Conservation (phyloP, 2,888 invertebrate genomes). For the Strigamia crassipes region DNA sequence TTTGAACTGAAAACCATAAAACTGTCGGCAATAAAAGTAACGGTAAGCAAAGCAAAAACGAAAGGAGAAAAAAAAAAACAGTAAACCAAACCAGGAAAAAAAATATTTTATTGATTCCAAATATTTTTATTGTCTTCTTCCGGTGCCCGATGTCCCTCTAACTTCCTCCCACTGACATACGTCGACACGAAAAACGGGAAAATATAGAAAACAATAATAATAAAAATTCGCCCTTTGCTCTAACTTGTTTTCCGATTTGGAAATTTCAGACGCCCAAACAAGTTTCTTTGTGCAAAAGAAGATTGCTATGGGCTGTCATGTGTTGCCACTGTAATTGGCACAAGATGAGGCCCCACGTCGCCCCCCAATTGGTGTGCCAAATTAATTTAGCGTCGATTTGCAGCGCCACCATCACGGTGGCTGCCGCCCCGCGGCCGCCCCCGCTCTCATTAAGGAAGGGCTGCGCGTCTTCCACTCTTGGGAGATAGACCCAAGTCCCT, state of each 20-base stretch:
- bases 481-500: constrained; percentile 37
- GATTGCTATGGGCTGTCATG: constrained; percentile 41
- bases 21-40: background rate
- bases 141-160: background rate
- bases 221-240: background rate
- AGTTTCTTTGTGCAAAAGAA: constrained; percentile 35
- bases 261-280: constrained; percentile 18
- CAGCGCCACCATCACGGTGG: constrained; percentile 29
- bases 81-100: background rate
- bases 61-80: background rate
- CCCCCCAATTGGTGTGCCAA: constrained; percentile 41
- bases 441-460: constrained; percentile 40
- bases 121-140: constrained; percentile 6
- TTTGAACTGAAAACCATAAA: background rate
- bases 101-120: constrained; percentile 17
- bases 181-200: background rate
- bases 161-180: background rate
- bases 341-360: constrained; percentile 41
- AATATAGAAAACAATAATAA: background rate
- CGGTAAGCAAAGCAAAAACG: background rate
- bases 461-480: constrained; percentile 37
- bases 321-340: constrained; percentile 39
- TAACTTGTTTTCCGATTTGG: constrained; percentile 20
- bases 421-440: constrained; percentile 39
- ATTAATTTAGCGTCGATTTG: constrained; percentile 45